Evolutionary conservation across 2,888 invertebrate genomes (phyloP).

Genomic region (Hermodice carunculata): DNA sequence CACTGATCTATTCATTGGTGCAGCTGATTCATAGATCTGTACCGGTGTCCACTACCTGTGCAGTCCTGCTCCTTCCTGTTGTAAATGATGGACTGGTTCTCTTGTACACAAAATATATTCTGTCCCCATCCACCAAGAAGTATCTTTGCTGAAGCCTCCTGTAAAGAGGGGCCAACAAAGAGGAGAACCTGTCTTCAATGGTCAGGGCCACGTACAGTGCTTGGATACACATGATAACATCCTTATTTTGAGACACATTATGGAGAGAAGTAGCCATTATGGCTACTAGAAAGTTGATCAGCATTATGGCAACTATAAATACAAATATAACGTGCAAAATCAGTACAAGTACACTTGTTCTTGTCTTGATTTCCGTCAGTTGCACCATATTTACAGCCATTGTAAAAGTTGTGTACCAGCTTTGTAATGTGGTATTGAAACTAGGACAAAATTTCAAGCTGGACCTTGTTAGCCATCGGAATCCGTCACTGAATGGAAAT

Average conservation of each 20-base stretch:
- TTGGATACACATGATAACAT: conserved; percentile 1
- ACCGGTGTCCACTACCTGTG: no score
- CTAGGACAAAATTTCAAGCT: not conserved
- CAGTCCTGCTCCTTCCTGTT: no score
- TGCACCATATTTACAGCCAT: conserved; percentile 9
- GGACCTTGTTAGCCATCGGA: not conserved
- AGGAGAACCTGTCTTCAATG: no score
- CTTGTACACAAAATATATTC: no score
- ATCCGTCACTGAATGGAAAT: not conserved
- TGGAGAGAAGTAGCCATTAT: conserved; percentile 2
- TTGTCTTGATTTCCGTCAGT: not conserved
- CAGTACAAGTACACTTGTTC: not conserved
- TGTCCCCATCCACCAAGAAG: no score
- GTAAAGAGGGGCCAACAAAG: no score
- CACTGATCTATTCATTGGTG: no score
- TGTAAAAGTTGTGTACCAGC: conserved; percentile 7
- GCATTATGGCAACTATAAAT: conserved; percentile 13
- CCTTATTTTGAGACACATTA: conserved; percentile 4
- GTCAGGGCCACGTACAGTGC: conserved; percentile 3
- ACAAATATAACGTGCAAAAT: conserved; percentile 5
- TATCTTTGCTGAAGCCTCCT: no score
- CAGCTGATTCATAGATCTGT: no score
- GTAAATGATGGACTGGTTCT: no score
- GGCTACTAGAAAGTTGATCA: conserved; percentile 7
- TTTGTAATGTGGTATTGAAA: not conserved